Evolutionary conservation across 1,140 invertebrate species (phyloP).

Genomic region (Zaprionus nigranus): DNA sequence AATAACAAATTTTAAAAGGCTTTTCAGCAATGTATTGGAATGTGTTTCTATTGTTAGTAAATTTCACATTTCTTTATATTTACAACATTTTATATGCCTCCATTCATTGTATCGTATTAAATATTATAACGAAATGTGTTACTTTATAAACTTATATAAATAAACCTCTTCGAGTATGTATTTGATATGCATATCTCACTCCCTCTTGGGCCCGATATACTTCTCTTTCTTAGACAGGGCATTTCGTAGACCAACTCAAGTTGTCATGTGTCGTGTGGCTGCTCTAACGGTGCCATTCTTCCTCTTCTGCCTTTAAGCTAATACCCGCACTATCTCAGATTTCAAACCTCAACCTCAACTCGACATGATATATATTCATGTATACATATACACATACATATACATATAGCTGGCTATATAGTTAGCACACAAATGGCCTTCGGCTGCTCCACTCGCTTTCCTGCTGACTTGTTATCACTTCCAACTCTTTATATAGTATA

Average conservation of each 20-base stretch:
- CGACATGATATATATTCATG: neutral
- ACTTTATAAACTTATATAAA: neutral
- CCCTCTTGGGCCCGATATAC: neutral
- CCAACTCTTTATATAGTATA: neutral
- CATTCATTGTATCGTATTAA: too few species aligned
- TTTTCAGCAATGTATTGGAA: too few species aligned
- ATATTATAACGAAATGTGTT: neutral
- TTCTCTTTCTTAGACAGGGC: neutral
- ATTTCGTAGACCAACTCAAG: neutral
- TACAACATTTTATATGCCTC: too few species aligned
- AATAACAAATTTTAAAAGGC: too few species aligned
- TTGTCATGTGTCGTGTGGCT: conserved; percentile 2
- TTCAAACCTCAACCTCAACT: conserved; percentile 43
- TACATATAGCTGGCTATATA: conserved; percentile 17
- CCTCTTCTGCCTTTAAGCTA: conserved; percentile 19
- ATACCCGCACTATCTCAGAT: conserved; percentile 33
- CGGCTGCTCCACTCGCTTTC: conserved; percentile 31
- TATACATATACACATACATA: neutral
- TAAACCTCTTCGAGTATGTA: neutral
- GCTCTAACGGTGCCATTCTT: conserved; percentile 26
- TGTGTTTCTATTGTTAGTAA: too few species aligned
- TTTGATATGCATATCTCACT: neutral
- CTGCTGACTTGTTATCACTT: conserved; percentile 33
- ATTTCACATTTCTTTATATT: too few species aligned
- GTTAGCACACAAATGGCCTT: conserved; percentile 49